phyloP scores from a whole-genome alignment of 1,140 invertebrate species.

The Saccostrea glomerata region DNA sequence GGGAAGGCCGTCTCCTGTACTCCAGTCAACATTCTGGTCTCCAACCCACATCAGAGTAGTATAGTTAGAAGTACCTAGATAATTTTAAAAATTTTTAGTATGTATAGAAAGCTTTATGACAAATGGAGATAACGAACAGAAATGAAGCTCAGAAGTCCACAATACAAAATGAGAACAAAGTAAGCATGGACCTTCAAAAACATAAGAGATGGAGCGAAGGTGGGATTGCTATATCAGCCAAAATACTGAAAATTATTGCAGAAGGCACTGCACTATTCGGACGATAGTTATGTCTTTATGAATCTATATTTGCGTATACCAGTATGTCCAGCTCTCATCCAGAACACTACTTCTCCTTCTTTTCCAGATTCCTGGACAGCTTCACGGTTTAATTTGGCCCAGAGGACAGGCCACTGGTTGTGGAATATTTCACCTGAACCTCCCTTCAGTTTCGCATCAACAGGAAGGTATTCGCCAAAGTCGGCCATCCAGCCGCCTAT shows the following conservation, averaged over 20 bases:
- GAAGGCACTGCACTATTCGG: too few species aligned
- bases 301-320: conserved; percentile 49
- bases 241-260: too few species aligned
- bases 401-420: conserved; percentile 71
- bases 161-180: too few species aligned
- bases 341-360: conserved; percentile 75
- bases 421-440: conserved; percentile 61
- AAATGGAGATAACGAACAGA: too few species aligned
- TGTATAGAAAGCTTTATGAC: not conserved
- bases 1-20: conserved; percentile 74
- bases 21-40: conserved; percentile 79
- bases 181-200: too few species aligned
- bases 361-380: conserved; percentile 72
- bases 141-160: too few species aligned
- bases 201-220: too few species aligned
- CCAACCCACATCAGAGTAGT: conserved; percentile 78
- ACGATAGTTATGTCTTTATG: too few species aligned
- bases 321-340: conserved; percentile 75
- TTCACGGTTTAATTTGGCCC: conserved; percentile 71
- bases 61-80: conserved; percentile 67
- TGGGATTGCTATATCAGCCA: too few species aligned
- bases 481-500: conserved; percentile 80
- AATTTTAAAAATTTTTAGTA: not conserved
- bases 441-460: conserved; percentile 68
- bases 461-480: conserved; percentile 78